phyloP scores from a whole-genome alignment of 2,888 invertebrate species.

The Erannis defoliaria region DNA sequence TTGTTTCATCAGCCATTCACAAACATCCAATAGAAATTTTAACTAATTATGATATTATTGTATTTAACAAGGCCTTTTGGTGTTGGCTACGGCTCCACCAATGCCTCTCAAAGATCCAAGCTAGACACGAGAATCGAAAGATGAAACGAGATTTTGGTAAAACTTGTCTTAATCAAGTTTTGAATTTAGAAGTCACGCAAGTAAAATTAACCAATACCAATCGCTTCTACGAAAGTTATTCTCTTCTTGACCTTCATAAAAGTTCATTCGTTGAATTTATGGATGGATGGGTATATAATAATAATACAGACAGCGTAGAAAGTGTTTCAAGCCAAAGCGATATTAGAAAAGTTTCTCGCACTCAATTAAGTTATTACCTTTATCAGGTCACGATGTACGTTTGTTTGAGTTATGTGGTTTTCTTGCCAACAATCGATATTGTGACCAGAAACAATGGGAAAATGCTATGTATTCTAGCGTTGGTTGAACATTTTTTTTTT shows the following conservation, averaged over 20 bases:
- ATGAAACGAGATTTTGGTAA: too few relatives aligned
- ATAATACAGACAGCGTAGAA: neutral
- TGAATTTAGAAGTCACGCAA: neutral
- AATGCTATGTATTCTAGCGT: neutral
- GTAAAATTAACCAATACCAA: neutral
- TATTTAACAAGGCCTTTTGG: too few relatives aligned
- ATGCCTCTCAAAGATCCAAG: too few relatives aligned
- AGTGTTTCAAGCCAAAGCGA: slow-evolving; percentile 15
- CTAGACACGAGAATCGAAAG: too few relatives aligned
- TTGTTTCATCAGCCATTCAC: too few relatives aligned
- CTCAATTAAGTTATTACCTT: slow-evolving; percentile 31
- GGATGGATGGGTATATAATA: neutral
- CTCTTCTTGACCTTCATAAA: slow-evolving; percentile 9
- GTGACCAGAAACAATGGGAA: neutral
- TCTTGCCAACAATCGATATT: neutral
- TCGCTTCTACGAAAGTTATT: neutral
- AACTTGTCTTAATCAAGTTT: neutral
- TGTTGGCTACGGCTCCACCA: too few relatives aligned
- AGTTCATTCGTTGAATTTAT: slow-evolving; percentile 4
- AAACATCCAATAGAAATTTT: too few relatives aligned
- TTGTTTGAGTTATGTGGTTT: slow-evolving; percentile 9
- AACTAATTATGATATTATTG: too few relatives aligned
- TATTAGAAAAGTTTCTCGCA: slow-evolving; percentile 31
- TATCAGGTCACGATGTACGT: slow-evolving; percentile 10
- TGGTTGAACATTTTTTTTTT: too few relatives aligned